These are phyloP conservation scores for Cyphomyrmex costatus DNA, from an alignment of 1,140 invertebrate species.

Conservation along the genomic window DNA sequence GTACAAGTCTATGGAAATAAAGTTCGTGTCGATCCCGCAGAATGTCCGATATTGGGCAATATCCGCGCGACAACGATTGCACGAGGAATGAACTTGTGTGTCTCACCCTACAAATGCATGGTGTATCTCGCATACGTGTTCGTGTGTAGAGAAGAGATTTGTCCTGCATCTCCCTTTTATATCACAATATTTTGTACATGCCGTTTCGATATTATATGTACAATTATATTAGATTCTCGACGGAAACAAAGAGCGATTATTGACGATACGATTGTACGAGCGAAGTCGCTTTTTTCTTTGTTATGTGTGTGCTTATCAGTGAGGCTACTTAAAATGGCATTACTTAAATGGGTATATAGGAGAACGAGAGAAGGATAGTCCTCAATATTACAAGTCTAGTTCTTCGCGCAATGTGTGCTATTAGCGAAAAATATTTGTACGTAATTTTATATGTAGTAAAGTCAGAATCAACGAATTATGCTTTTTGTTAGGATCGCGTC, in stretches of 20 bases:
- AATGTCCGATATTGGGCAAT: background rate
- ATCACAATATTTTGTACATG: constrained; percentile 28
- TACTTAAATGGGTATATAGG: constrained; percentile 15
- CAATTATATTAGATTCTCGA: background rate
- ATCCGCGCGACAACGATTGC: background rate
- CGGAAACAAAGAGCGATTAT: constrained; percentile 17
- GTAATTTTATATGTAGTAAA: background rate
- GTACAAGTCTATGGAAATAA: background rate
- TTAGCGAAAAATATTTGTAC: background rate
- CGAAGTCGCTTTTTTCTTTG: background rate
- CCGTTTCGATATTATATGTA: constrained; percentile 9
- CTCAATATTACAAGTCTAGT: background rate
- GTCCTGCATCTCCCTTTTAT: constrained; percentile 22
- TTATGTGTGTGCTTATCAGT: background rate
- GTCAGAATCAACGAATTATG: constrained; percentile 6
- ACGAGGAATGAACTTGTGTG: constrained; percentile 31
- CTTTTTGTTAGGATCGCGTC: background rate
- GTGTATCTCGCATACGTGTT: background rate
- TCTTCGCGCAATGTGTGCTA: background rate
- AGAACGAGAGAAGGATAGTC: background rate
- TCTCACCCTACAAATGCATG: constrained; percentile 14
- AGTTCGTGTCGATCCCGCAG: background rate
- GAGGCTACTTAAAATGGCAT: constrained; percentile 33
- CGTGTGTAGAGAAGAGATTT: constrained; percentile 1
- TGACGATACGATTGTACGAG: background rate